Evolutionary conservation across 2,888 invertebrate species (phyloP), one percentile per base, ranked within the genome.

Genomic region (Aphidius colemani): DNA sequence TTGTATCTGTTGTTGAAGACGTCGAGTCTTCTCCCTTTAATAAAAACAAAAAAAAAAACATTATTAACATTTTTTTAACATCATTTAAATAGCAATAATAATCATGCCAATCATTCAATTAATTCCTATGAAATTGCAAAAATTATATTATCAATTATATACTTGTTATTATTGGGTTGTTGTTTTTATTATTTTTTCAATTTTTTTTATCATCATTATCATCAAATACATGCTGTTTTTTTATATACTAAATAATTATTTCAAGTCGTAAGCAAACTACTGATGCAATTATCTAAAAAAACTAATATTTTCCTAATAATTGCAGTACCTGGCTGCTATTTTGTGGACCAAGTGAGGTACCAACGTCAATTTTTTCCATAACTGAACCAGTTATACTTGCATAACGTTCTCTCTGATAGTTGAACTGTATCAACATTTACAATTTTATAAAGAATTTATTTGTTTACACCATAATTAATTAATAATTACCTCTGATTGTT

Each of bases 331-430:
- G 90, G 78, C 88, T 89, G 85, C 87, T 92, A 86, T 87, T 90
- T 85, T 88, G 89, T 82, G 88, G 87, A 85, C 90, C 90, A 82
- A 90, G 84, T 76, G 90, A 90, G 82, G 90, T 89, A 84, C 90
- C 90, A 84, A 91, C 88, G 78, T 89, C 90, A 85, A 91, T 90
- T 83, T 90, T 90, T 82, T 89, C 90, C 89, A 92, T 89, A 84
- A 92, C 85, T 68, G 93, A 93, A 74, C 90, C 90, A 74, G 92
- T 89, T 75, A 93, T 89, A 84, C 91, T 92, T 74, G 92, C 92
- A 82, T 88, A 91, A 86, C 90, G 91, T 86, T 93, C 93, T 76
- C 92, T 92, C 78, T 89, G 88, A 76, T 89, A 87, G 81, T 90
- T 89, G 83, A 86, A 88, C 90, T 90, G 87, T 79, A 86, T 85